Evolutionary conservation across 2,888 invertebrate species (phyloP).

Genomic region (Drosophila borealis): DNA sequence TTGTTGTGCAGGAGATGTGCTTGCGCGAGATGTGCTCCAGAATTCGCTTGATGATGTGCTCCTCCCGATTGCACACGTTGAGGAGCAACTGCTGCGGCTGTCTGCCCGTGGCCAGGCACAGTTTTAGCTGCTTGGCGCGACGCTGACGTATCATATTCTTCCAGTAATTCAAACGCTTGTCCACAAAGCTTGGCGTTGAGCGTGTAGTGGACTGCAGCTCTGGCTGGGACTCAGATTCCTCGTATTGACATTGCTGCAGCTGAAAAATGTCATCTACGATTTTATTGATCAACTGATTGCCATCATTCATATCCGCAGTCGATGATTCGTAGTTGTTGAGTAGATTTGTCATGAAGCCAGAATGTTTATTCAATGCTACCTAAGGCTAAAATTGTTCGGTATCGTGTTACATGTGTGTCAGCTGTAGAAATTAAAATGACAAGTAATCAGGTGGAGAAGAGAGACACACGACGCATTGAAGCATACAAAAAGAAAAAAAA

Average conservation of each 20-base stretch:
- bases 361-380: neutral
- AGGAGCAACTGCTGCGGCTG: conserved; percentile 47
- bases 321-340: neutral
- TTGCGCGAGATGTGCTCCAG: conserved; percentile 41
- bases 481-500: too few relatives aligned
- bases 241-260: neutral
- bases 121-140: conserved; percentile 36
- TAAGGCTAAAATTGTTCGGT: neutral
- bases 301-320: neutral
- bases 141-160: conserved; percentile 66
- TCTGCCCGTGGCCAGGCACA: conserved; percentile 42
- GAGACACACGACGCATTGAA: neutral
- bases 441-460: neutral
- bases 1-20: neutral
- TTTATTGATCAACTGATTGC: conserved; percentile 12
- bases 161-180: conserved; percentile 77
- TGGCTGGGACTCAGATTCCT: conserved; percentile 8
- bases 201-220: neutral
- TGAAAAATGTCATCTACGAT: conserved; percentile 42
- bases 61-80: conserved; percentile 57
- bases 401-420: conserved; percentile 1
- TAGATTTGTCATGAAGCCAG: neutral
- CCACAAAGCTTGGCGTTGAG: conserved; percentile 48
- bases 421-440: conserved; percentile 2
- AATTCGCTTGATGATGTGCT: conserved; percentile 54